These are phyloP conservation scores for Frankliniella intonsa DNA, from an alignment of 2,888 invertebrate species.

Conservation along the genomic window DNA sequence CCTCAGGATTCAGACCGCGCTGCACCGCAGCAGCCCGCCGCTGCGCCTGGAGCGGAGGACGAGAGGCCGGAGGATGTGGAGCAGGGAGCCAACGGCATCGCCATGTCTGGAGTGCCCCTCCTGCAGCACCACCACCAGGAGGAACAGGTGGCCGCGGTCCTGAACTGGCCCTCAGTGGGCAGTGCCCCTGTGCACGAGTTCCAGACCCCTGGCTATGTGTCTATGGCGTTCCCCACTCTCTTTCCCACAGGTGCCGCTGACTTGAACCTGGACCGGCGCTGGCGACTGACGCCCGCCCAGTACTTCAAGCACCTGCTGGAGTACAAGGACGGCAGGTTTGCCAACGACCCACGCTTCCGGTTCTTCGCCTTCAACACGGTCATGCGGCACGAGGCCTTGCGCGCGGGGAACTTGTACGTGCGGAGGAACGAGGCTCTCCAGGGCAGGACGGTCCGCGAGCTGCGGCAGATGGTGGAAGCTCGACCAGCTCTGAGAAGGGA, in stretches of 20 bases:
- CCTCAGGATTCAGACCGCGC: background rate
- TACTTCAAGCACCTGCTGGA: conserved; percentile 30
- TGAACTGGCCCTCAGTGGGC: conserved; percentile 2
- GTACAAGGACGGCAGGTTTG: conserved; percentile 28
- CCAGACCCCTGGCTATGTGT: conserved; percentile 31
- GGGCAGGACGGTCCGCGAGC: background rate
- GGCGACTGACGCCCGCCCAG: background rate
- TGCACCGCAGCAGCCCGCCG: too few relatives aligned
- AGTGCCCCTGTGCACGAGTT: conserved; percentile 31
- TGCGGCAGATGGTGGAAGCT: conserved; percentile 28
- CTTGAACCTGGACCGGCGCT: background rate
- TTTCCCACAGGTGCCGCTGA: conserved; percentile 34
- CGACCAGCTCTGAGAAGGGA: conserved; percentile 28
- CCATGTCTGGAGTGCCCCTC: background rate
- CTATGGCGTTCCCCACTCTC: conserved; percentile 33
- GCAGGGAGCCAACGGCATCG: background rate
- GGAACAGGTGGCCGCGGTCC: background rate
- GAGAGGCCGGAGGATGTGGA: background rate
- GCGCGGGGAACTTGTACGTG: background rate
- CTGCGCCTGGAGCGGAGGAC: background rate
- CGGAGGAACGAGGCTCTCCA: background rate
- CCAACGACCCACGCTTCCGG: conserved; percentile 28
- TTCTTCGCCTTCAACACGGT: conserved; percentile 29
- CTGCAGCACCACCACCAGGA: conserved; percentile 10
- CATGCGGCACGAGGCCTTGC: background rate